Evolutionary conservation across 2,888 invertebrate species (phyloP).

Genomic region (Agrochola litura): DNA sequence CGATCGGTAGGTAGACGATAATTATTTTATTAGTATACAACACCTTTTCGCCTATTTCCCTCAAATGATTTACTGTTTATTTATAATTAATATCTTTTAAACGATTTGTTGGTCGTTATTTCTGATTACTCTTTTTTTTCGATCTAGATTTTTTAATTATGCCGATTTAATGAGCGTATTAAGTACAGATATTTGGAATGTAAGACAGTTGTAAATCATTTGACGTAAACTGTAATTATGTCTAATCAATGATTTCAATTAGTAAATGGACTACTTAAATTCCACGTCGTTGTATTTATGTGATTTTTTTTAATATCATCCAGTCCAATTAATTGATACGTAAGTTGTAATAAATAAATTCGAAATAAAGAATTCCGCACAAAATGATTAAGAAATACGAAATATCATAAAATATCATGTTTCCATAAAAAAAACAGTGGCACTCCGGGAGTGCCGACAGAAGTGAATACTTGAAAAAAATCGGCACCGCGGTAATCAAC

Average conservation of each 20-base stretch:
- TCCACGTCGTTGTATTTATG: not conserved
- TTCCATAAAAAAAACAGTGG: too few relatives aligned
- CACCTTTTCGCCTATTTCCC: constrained; percentile 83
- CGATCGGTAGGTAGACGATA: constrained; percentile 80
- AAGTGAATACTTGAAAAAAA: too few relatives aligned
- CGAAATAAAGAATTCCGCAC: not conserved
- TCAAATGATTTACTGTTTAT: constrained; percentile 80
- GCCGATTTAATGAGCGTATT: constrained; percentile 47
- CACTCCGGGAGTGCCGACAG: too few relatives aligned
- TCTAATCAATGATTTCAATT: constrained; percentile 50
- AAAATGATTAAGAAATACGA: not conserved
- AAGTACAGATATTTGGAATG: constrained; percentile 33
- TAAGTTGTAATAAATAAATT: not conserved
- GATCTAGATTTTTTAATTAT: constrained; percentile 51
- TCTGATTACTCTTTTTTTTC: constrained; percentile 48
- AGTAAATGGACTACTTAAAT: constrained; percentile 8
- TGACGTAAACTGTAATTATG: constrained; percentile 49
- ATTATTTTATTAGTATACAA: constrained; percentile 88
- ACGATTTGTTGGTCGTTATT: constrained; percentile 66
- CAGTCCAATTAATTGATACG: not conserved
- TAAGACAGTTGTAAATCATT: constrained; percentile 54
- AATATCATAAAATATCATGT: not conserved
- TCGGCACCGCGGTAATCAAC: too few relatives aligned
- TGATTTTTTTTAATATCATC: not conserved
- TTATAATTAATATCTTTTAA: constrained; percentile 78